Percentiles rank a stretch among this genome's conserved stretches.
Evolutionary conservation across 37 sponge, comb jelly and placozoan genomes (phyloP).

Genomic region (Spongia lamella): DNA sequence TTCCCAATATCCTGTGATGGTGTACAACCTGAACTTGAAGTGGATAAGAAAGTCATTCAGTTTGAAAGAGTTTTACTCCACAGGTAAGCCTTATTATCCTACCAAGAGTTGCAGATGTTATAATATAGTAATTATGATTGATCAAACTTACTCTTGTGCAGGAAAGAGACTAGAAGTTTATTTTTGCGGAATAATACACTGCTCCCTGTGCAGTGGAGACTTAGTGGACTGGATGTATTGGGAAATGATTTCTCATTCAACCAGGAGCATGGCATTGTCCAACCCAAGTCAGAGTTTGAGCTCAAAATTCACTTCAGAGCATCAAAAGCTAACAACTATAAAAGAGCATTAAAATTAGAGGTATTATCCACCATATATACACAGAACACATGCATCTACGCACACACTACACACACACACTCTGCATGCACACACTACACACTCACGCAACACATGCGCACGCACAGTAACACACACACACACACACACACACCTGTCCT

Average conservation of each 20-base stretch:
- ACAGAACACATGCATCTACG: not conserved
- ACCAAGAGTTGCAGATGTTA: not conserved
- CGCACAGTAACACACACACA: too few relatives aligned
- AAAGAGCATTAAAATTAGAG: slow-evolving; percentile 87
- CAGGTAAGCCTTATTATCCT: slow-evolving; percentile 31
- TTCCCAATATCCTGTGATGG: slow-evolving; percentile 81
- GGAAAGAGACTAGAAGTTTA: slow-evolving; percentile 83
- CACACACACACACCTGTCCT: too few relatives aligned
- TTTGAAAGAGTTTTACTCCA: slow-evolving; percentile 92
- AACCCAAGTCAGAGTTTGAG: slow-evolving; percentile 83
- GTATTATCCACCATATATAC: slow-evolving; percentile 14
- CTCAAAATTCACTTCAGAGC: slow-evolving; percentile 88
- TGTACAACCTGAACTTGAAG: slow-evolving; percentile 86
- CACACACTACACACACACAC: too few relatives aligned
- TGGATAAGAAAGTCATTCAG: slow-evolving; percentile 86
- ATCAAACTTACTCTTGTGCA: slow-evolving; percentile 11
- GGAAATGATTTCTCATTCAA: slow-evolving; percentile 95
- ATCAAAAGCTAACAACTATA: slow-evolving; percentile 74
- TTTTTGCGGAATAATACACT: slow-evolving; percentile 82
- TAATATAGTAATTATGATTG: not conserved
- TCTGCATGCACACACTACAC: too few relatives aligned
- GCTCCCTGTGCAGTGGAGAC: slow-evolving; percentile 92
- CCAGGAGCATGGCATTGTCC: slow-evolving; percentile 90
- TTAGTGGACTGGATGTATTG: slow-evolving; percentile 80
- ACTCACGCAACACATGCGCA: too few relatives aligned